Conservation (phyloP, 2,113 vertebrate species). For the Oncorhynchus tshawytscha region DNA sequence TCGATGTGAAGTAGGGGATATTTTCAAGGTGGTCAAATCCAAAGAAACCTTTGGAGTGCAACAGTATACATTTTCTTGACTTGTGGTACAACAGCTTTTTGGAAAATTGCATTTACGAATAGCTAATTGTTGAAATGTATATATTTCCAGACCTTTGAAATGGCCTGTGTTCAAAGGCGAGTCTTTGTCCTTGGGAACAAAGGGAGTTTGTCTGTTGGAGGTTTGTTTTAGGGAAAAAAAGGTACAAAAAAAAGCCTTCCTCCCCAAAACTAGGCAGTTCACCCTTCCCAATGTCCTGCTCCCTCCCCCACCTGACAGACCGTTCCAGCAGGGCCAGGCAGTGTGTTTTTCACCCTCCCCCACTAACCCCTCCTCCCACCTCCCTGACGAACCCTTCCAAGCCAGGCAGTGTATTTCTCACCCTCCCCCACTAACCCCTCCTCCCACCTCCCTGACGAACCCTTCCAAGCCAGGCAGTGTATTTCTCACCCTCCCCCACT, state of each 20-base stretch:
- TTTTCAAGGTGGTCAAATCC: no score
- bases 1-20: no score
- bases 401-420: constrained; percentile 20
- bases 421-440: neutral
- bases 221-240: neutral
- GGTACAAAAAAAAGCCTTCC: neutral
- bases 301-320: neutral
- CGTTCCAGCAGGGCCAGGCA: neutral
- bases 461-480: constrained; percentile 1
- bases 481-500: constrained; percentile 12
- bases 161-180: neutral
- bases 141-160: constrained; percentile 3
- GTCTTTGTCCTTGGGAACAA: neutral
- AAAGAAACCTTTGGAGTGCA: neutral
- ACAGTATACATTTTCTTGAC: neutral
- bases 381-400: neutral
- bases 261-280: neutral
- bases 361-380: neutral
- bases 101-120: neutral
- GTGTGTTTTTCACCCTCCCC: constrained; percentile 16
- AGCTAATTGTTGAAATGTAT: neutral
- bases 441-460: neutral
- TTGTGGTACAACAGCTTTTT: neutral
- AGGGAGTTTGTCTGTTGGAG: neutral
- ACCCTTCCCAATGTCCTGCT: neutral